Evolutionary conservation across 2,113 vertebrate species (phyloP).

Genomic region (Campylomormyrus numenius): DNA sequence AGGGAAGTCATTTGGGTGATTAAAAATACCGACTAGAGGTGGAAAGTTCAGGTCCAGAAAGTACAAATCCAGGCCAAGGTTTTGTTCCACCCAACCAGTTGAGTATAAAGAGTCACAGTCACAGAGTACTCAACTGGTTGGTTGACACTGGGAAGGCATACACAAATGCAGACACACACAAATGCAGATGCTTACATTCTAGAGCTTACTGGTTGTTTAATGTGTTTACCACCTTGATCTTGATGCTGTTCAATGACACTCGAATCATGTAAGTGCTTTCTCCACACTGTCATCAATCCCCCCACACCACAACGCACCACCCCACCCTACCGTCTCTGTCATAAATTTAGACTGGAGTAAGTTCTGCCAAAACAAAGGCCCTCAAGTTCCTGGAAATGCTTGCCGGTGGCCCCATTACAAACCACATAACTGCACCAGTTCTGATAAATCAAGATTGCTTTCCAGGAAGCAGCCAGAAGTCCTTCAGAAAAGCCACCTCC

Average conservation of each 20-base stretch:
- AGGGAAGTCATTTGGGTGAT: neutral
- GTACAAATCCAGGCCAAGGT: neutral
- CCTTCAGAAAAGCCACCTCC: neutral
- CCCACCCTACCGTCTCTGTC: neutral
- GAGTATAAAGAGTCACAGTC: neutral
- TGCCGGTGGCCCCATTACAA: neutral
- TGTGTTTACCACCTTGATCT: neutral
- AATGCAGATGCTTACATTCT: neutral
- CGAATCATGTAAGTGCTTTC: neutral
- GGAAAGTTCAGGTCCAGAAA: neutral
- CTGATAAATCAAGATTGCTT: slow-evolving; percentile 7
- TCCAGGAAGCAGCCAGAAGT: neutral
- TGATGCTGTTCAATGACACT: neutral
- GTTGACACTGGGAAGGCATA: neutral
- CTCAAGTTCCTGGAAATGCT: slow-evolving; percentile 14
- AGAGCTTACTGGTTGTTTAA: neutral
- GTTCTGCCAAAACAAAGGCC: slow-evolving; percentile 10
- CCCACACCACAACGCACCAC: neutral
- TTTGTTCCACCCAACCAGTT: neutral
- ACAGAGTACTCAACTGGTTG: neutral
- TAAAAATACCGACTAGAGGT: neutral
- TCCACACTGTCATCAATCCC: neutral
- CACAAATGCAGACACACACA: neutral
- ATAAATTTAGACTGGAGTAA: neutral
- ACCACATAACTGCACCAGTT: neutral